A percentile compares a stretch with the other conserved stretches of the same genome.
Conservation (phyloP, 2,113 vertebrate genomes). For the Corvus cornix region DNA sequence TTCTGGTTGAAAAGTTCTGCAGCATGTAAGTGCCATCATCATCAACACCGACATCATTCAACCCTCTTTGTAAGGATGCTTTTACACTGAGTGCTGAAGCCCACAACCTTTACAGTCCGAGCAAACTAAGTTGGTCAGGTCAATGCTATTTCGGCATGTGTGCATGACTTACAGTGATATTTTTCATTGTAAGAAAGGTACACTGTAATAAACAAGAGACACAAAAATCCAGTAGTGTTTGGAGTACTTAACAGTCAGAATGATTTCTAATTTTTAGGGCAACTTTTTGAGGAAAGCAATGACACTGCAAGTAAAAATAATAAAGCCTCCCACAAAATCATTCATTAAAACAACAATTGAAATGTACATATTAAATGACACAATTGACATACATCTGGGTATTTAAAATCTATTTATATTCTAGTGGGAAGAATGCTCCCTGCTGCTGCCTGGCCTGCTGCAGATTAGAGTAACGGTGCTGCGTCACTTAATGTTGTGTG, state of each 20-base stretch:
- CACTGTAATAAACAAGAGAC: not conserved
- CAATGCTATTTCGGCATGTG: not conserved
- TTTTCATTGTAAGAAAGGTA: not conserved
- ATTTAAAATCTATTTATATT: conserved; percentile 31
- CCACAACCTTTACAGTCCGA: not conserved
- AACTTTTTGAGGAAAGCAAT: not conserved
- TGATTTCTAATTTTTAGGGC: not conserved
- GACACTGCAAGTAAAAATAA: not conserved
- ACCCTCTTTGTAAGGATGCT: not conserved
- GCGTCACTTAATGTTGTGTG: not conserved
- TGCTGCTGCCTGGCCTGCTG: not conserved
- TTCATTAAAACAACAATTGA: conserved; percentile 6
- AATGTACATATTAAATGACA: conserved; percentile 21
- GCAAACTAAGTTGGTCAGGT: not conserved
- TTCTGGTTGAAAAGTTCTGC: not conserved
- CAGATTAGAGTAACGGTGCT: not conserved
- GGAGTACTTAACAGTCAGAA: not conserved
- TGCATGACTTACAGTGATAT: not conserved
- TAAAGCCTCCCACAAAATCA: not conserved
- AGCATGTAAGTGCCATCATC: not conserved
- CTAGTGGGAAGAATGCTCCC: not conserved
- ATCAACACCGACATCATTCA: not conserved
- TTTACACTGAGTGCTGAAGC: not conserved
- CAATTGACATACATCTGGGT: not conserved
- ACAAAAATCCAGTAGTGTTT: not conserved